Base-by-base conservation (phyloP, 53 echinoderm and acorn worm genomes). In the Echinometra lucunter region DNA sequence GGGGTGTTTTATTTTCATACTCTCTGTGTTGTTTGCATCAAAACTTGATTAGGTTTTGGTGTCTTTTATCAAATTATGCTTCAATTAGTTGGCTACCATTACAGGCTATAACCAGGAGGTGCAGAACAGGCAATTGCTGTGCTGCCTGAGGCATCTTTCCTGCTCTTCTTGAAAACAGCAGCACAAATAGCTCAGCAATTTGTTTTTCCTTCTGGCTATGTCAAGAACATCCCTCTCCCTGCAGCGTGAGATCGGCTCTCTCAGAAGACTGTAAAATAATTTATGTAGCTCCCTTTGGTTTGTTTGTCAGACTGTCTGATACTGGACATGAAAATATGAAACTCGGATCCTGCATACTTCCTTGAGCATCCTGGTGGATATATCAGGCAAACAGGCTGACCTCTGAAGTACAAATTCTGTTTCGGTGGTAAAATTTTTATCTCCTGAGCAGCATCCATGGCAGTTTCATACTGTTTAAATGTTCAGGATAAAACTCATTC, bases 41-140 rank as follows among this genome's bases (percentile, higher is more conserved):
- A 49, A 85, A 49, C 85, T 85, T 91, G 91, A 91, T 91, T 67
- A 69, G 47, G 91, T 69, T 69, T 40, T 13, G 15, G 40, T 40
- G 10, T 19, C 28, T 66, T 28, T 66, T 45, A 91, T 91, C 42
- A 63, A 91, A 69, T 91, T 91, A 91, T 45, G 25, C 47, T 91
- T 66, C 91, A 91, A 91, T 91, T 91, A 91, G 44, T 44, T 28
- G 4, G 16, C 45, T 66, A 45, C 45, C 42, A 91, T 69, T 69
- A 69, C 70, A 23, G 34, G 60, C 3, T 90, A 12, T 38, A n/a
- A 9, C 58, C 58, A 58, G 63, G 42, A 38, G 90, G 90, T 40
- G 63, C 37, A 90, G 5, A 90, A 85, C 49, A 49, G 13, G 27
- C 49, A 37, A 49, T 28, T 1, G 42, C 44, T 23, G 5, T 7